Evolutionary conservation across 2,113 vertebrate species (phyloP), one percentile per base, ranked within the genome.

Genomic region (Vanacampus margaritifer): DNA sequence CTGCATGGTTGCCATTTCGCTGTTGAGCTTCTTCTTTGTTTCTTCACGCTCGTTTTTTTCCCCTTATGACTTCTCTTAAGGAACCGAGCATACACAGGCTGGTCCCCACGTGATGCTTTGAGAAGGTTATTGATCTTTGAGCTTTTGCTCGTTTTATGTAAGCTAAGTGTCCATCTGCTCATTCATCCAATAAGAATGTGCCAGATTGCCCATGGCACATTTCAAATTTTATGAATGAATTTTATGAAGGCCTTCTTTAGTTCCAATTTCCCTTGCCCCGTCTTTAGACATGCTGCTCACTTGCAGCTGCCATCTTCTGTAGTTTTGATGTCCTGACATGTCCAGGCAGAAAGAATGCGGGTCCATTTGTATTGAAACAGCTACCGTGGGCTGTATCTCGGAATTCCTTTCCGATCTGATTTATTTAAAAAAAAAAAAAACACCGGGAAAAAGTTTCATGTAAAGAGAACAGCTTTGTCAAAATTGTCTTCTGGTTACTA

Each of bases 1-100:
- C 58, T 39, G 21, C 21, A 69, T 65, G 64, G 46, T 28, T 10
- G 8, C n/a, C 61, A 28, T 51, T 16, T 72, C 61, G 78, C 32
- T 32, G n/a, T 59, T 46, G 43, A 67, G 1, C 50, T 65, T 75
- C 35, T 1, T 50, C 67, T n/a, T 0, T 3, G 45, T 75, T 69
- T 79, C 59, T 64, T 73, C 11, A 36, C 64, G n/a, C 7, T 23
- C 21, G n/a, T 46, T 46, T 19, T 46, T 50, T 3, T 5, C 13
- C 43, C 16, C 64, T 68, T 36, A 58, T 61, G 70, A 53, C 57
- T 14, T 16, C 3, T 26, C 12, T 36, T 37, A 37, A 32, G 5
- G 54, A 73, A 56, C 8, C 6, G 14, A 23, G 24, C 17, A 21
- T 21, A 17, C 43, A 45, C 13, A 16, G 43, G 14, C 4, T 17